phyloP scores from a whole-genome alignment of 1,140 invertebrate genomes.

The Aphidius gifuensis region DNA sequence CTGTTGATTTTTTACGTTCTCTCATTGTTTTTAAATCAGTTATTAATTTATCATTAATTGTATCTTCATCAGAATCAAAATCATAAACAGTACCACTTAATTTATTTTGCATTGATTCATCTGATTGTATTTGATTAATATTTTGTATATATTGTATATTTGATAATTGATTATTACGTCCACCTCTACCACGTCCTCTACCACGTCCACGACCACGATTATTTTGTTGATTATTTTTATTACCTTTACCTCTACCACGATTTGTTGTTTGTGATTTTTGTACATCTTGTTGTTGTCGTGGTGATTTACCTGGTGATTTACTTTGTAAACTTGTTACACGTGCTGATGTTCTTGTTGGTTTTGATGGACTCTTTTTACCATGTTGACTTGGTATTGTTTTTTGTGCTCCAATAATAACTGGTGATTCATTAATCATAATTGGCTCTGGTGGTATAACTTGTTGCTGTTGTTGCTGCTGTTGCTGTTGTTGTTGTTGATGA shows the following conservation, averaged over 20 bases:
- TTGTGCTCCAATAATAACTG: constrained; percentile 11
- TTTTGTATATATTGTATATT: constrained; percentile 34
- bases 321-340: constrained; percentile 61
- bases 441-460: no score
- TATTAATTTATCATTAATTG: constrained; percentile 68
- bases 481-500: constrained; percentile 32
- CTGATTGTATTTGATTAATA: constrained; percentile 46
- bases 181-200: constrained; percentile 62
- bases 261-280: constrained; percentile 20
- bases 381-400: constrained; percentile 32
- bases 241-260: constrained; percentile 45
- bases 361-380: constrained; percentile 65
- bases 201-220: constrained; percentile 65
- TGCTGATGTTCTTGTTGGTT: constrained; percentile 63
- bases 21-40: constrained; percentile 77
- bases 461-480: neutral
- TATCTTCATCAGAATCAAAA: constrained; percentile 81
- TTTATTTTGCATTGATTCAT: constrained; percentile 69
- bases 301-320: constrained; percentile 74
- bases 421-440: neutral
- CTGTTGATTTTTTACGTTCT: constrained; percentile 74
- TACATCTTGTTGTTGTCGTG: constrained; percentile 54
- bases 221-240: constrained; percentile 53
- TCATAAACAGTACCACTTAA: constrained; percentile 84
- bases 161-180: constrained; percentile 45